Percentiles rank a stretch among this genome's conserved stretches.
Conservation (phyloP, 1,140 invertebrate genomes). For the Cherax quadricarinatus region DNA sequence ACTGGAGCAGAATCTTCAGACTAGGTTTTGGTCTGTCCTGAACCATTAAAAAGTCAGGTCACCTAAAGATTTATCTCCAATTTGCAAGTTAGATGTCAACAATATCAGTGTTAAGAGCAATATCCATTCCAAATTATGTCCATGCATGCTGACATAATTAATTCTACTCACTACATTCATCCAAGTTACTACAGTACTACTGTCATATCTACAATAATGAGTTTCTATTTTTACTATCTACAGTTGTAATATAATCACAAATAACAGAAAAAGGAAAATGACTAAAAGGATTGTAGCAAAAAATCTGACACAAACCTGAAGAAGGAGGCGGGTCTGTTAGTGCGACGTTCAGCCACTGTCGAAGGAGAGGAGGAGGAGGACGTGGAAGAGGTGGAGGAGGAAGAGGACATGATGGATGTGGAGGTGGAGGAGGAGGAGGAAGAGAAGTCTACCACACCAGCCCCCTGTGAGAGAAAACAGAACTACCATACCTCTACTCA, state of each 20-base stretch:
- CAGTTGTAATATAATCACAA: neutral
- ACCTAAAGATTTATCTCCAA: too few relatives aligned
- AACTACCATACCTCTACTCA: slow-evolving; percentile 35
- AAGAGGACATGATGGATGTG: slow-evolving; percentile 35
- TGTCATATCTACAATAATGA: neutral
- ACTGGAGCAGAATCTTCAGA: too few relatives aligned
- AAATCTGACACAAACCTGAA: slow-evolving; percentile 52
- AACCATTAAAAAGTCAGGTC: too few relatives aligned
- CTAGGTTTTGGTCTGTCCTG: too few relatives aligned
- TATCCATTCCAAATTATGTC: neutral
- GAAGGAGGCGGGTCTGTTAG: slow-evolving; percentile 55
- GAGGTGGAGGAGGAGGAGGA: slow-evolving; percentile 54
- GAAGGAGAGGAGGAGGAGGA: slow-evolving; percentile 59
- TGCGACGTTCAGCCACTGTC: slow-evolving; percentile 53
- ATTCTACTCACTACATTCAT: neutral
- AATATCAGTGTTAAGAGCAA: neutral
- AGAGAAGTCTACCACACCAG: slow-evolving; percentile 46
- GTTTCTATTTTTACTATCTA: neutral
- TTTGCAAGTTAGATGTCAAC: neutral
- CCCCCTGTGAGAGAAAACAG: slow-evolving; percentile 52
- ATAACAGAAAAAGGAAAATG: neutral
- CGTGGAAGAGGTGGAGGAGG: slow-evolving; percentile 45
- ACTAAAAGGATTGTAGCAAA: neutral
- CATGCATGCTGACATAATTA: neutral
- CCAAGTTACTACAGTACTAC: neutral